phyloP scores from a whole-genome alignment of 1,140 invertebrate species.

The Brachionus plicatilis region DNA sequence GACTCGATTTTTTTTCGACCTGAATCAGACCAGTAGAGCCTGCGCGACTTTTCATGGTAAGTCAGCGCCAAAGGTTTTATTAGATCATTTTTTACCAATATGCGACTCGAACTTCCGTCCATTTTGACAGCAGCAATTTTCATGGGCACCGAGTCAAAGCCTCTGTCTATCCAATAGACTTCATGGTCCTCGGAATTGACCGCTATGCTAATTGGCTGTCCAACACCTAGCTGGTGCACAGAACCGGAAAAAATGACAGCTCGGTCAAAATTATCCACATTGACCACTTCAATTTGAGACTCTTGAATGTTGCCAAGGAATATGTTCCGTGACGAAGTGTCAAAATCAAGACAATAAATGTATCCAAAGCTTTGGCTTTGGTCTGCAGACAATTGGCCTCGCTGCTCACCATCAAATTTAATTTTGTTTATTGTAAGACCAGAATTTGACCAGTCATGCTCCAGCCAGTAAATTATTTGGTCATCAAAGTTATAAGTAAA shows the following conservation, averaged over 20 bases:
- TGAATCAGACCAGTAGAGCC: conserved; percentile 51
- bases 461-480: conserved; percentile 18
- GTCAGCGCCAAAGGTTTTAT: conserved; percentile 56
- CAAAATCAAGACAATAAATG: conserved; percentile 82
- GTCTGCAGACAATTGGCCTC: conserved; percentile 70
- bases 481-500: background rate
- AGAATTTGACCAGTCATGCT: background rate
- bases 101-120: conserved; percentile 75
- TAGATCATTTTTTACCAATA: conserved; percentile 62
- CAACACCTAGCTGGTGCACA: background rate
- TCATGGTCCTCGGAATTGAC: conserved; percentile 58
- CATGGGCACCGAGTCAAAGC: conserved; percentile 76
- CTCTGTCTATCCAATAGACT: conserved; percentile 92
- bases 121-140: conserved; percentile 89
- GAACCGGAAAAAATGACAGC: background rate
- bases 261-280: conserved; percentile 55
- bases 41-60: conserved; percentile 44
- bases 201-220: background rate
- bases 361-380: conserved; percentile 72
- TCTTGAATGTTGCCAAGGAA: conserved; percentile 85
- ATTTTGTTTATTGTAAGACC: conserved; percentile 70
- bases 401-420: conserved; percentile 77
- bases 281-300: conserved; percentile 82
- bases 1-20: conserved; percentile 41
- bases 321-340: conserved; percentile 90